Evolutionary conservation across 2,797 vertebrate genomes (phyloP), one percentile per base, ranked within the genome.

Genomic region (Antennarius maculatus): DNA sequence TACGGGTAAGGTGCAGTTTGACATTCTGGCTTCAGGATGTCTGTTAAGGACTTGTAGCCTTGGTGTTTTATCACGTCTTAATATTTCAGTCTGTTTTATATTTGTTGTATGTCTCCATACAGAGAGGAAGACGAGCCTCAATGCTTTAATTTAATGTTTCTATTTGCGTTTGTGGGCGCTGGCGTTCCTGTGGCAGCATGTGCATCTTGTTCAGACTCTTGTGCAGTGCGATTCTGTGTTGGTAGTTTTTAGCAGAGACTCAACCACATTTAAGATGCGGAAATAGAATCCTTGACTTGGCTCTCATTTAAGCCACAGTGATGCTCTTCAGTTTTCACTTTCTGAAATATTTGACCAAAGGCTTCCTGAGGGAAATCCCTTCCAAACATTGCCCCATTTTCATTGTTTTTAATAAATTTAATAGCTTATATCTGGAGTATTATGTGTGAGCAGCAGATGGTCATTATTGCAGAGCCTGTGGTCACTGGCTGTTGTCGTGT

Each of bases 261-360:
- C 3, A 3, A 74, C 83, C 80, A 69, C 76, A 82, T 51, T 8
- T 80, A 60, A 81, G 80, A 89, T 78, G 71, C 84, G 71, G 61
- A 90, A 90, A 86, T 86, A 84, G 76, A 90, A 39, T 23, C 62
- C 61, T 47, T 83, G 76, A 86, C 88, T 86, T 82, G 76, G 74
- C 47, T 71, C 54, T 60, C 31, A 16, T 72, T 68, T 12, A 59
- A 79, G 61, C 81, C 73, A 16, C 83, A 83, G 80, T 76, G 54
- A 61, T 55, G 55, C 63, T 64, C 41, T 54, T 55, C 3, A 62
- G 57, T 54, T 71, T 70, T 77, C 56, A 58, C 61, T 66, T 47
- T 52, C 48, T 31, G n/a, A 75, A 77, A 69, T 57, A 60, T 81
- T 69, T 34, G 69, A 74, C 62, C 72, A 56, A 62, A 80, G 15